Evolutionary conservation across 1,140 invertebrate species (phyloP), one percentile per base, ranked within the genome.

Genomic region (Drosophila tsacasi): DNA sequence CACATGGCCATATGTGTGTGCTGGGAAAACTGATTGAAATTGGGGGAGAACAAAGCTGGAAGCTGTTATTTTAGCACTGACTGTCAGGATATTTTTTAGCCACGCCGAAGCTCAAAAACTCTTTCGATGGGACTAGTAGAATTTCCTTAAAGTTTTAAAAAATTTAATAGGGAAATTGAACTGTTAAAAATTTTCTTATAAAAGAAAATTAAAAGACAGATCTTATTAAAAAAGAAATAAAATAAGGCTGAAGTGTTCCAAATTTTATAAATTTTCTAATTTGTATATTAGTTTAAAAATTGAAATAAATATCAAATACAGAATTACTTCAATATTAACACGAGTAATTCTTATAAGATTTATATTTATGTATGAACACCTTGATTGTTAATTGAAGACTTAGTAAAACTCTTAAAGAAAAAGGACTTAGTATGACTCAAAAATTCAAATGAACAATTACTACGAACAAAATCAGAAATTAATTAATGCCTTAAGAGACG

Each of bases 21-120:
- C n/a, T n/a, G 37, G 63, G 60, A 52, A 62, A 83, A 79, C 77
- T 81, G 85, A 89, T 89, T 87, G 85, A 90, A 89, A 87, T 71
- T 81, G 44, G 25, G 44, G 12, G 40, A 85, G 58, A 46, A 55
- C 74, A 60, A 63, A 55, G 50, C 58, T 57, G 57, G 52, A 63
- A 78, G 44, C 57, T 62, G 74, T 57, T 69, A 66, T 76, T 76
- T 59, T 42, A 54, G 30, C 72, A 37, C 40, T 57, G 42, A 39
- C 27, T 27, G 54, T 19, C 9, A 17, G 19, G 42, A 59, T 63
- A 76, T n/a, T n/a, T n/a, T n/a, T 50, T 52, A 49, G 27, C 9
- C 25, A 9, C 27, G 17, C 17, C 52, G 12, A 23, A 42, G 27
- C 21, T 49, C 35, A 9, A 21, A 86, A 76, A 69, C 76, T 39